Percentiles rank a stretch among this genome's conserved stretches.
These are phyloP conservation scores for Pecten maximus DNA, from an alignment of 2,888 invertebrate genomes.

Conservation along the genomic window DNA sequence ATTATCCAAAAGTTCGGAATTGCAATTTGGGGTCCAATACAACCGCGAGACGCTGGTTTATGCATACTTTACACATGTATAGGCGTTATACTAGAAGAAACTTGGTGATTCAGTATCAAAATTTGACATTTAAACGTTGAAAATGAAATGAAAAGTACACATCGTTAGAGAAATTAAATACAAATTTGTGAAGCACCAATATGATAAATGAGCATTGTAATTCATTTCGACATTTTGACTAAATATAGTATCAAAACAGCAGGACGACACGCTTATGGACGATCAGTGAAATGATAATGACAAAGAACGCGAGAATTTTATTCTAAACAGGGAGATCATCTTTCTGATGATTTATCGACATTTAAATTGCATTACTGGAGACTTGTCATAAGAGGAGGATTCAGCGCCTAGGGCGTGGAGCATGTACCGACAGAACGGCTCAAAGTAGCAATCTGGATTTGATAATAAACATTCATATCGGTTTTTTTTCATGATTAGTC, in stretches of 20 bases:
- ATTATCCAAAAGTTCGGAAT: too few relatives aligned
- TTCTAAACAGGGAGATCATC: not conserved
- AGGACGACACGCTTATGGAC: not conserved
- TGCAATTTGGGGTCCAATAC: too few relatives aligned
- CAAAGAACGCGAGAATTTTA: not conserved
- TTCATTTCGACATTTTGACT: not conserved
- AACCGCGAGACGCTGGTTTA: too few relatives aligned
- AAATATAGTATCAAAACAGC: not conserved
- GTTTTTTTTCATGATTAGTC: not conserved
- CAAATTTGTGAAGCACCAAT: not conserved
- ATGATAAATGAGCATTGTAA: not conserved
- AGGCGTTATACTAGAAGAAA: not conserved
- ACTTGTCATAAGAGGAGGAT: not conserved
- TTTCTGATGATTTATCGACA: constrained; percentile 23
- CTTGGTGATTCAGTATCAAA: not conserved
- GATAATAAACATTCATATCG: not conserved
- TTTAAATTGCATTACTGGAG: not conserved
- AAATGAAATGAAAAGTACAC: not conserved
- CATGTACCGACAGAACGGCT: not conserved
- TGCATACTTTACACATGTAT: not conserved
- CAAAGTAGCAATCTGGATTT: not conserved
- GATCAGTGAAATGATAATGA: not conserved
- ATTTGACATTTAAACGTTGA: not conserved
- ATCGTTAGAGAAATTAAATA: not conserved
- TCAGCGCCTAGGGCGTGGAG: not conserved